Conservation (phyloP, 2,113 vertebrate genomes). For the Pimephales promelas region DNA sequence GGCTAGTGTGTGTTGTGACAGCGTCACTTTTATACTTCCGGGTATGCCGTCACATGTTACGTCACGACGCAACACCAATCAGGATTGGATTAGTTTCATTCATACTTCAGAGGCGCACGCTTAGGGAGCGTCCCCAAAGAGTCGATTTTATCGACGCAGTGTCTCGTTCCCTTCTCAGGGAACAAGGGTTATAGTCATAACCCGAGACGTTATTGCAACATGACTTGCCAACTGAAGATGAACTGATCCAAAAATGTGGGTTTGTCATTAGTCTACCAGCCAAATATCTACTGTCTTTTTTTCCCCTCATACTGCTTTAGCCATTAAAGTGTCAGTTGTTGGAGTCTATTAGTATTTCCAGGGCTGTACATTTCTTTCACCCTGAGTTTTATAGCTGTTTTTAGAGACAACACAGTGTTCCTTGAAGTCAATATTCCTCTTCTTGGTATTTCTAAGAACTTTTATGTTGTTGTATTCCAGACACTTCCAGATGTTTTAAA, state of each 20-base stretch:
- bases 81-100: too few species aligned
- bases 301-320: conserved; percentile 21
- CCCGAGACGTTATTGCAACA: too few species aligned
- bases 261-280: conserved; percentile 28
- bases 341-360: conserved; percentile 35
- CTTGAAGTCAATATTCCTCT: conserved; percentile 81
- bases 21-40: too few species aligned
- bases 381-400: conserved; percentile 61
- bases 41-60: too few species aligned
- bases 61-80: too few species aligned
- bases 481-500: conserved; percentile 13
- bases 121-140: too few species aligned
- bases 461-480: conserved; percentile 72
- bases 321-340: conserved; percentile 26
- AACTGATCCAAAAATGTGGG: conserved; percentile 32
- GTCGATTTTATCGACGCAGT: too few species aligned
- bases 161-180: too few species aligned
- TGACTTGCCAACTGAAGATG: background rate
- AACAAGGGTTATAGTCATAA: too few species aligned
- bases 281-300: conserved; percentile 28
- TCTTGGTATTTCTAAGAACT: conserved; percentile 82
- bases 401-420: conserved; percentile 73
- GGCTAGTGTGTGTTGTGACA: too few species aligned
- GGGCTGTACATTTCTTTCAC: conserved; percentile 43
- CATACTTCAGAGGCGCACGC: too few species aligned